Conservation (phyloP, 2,113 vertebrate genomes). For the Elephantulus edwardii region DNA sequence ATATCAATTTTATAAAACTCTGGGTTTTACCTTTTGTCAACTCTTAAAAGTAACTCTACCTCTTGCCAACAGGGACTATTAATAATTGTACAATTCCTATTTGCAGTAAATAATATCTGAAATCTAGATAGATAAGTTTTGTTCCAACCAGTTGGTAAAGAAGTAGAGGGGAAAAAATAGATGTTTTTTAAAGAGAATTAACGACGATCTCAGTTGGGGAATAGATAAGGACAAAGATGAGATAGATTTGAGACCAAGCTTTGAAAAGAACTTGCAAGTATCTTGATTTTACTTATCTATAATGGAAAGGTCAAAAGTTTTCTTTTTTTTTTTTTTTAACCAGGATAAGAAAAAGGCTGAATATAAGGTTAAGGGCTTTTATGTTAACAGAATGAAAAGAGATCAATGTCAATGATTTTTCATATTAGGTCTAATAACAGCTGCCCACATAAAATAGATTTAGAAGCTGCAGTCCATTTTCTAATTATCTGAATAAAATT, state of each 20-base stretch:
- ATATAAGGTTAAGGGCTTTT: constrained; percentile 60
- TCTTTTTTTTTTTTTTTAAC: constrained; percentile 32
- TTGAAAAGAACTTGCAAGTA: neutral
- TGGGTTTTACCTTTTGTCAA: neutral
- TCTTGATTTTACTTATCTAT: constrained; percentile 41
- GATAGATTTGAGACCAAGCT: neutral
- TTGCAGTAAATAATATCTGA: neutral
- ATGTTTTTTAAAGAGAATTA: neutral
- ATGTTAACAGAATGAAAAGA: constrained; percentile 63
- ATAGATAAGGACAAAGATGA: neutral
- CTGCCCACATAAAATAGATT: constrained; percentile 62
- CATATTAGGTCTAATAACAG: constrained; percentile 70
- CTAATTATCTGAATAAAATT: constrained; percentile 69
- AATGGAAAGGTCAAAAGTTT: constrained; percentile 54
- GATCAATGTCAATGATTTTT: constrained; percentile 73
- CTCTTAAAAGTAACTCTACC: neutral
- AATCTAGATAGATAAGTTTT: constrained; percentile 40
- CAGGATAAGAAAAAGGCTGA: constrained; percentile 61
- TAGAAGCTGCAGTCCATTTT: constrained; percentile 68
- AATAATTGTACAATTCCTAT: neutral
- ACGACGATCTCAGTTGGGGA: neutral
- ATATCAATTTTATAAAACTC: neutral
- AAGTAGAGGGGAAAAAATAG: constrained; percentile 29
- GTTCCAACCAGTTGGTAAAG: constrained; percentile 45
- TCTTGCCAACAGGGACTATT: neutral